Percentiles rank a stretch among this genome's conserved stretches.
Evolutionary conservation across 92 coral and sea anemone species (phyloP).

Genomic region (Porites evermanni): DNA sequence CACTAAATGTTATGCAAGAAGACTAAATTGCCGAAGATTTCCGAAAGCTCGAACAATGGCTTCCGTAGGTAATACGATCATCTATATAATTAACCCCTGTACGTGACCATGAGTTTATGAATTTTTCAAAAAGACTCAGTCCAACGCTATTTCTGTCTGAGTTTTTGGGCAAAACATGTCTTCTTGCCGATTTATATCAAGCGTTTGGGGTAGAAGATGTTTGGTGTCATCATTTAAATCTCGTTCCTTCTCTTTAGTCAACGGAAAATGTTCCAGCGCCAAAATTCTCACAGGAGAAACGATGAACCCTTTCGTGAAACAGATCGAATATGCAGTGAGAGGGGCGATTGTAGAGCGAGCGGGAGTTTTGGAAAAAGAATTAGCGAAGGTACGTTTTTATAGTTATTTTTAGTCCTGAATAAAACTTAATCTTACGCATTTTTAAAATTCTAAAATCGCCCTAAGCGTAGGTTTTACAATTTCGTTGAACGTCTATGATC

Average conservation of each 20-base stretch:
- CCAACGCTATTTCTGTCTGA: neutral
- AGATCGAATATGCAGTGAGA: conserved; percentile 97
- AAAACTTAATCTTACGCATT: too few species aligned
- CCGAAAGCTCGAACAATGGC: conserved; percentile 41
- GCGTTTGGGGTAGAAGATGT: conserved; percentile 14
- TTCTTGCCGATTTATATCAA: neutral
- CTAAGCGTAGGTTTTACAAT: too few species aligned
- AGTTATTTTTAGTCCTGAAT: neutral
- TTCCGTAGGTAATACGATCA: conserved; percentile 12
- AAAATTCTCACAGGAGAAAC: conserved; percentile 91
- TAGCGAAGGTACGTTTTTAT: conserved; percentile 70
- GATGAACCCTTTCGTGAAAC: conserved; percentile 94
- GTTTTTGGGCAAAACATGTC: conserved; percentile 1
- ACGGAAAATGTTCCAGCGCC: conserved; percentile 71
- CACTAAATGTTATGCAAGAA: neutral
- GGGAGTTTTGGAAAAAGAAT: conserved; percentile 85
- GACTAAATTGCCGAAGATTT: conserved; percentile 24
- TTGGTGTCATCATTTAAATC: conserved; percentile 24
- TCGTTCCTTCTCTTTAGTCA: conserved; percentile 80
- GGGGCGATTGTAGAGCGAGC: conserved; percentile 98
- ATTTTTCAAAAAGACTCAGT: neutral
- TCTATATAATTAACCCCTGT: neutral
- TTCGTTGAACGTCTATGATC: too few species aligned
- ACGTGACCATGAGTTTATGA: neutral
- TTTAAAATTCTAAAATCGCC: too few species aligned